These are phyloP conservation scores for Ceratotherium simum DNA, from an alignment of 2,113 vertebrate genomes.

Conservation along the genomic window DNA sequence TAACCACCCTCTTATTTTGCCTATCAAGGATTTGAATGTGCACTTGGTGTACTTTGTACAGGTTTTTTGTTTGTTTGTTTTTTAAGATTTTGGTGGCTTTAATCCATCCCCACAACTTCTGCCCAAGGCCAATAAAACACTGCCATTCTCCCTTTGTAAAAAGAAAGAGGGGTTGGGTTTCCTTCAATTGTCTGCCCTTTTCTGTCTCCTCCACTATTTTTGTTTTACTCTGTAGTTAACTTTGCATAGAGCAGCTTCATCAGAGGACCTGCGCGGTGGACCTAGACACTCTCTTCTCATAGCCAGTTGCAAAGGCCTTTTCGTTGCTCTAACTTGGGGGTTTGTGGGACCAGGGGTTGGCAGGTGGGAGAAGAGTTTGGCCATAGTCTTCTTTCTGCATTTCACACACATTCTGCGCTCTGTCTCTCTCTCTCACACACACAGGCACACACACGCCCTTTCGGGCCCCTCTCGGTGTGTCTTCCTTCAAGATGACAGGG, in stretches of 20 bases:
- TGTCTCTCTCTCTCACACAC: background rate
- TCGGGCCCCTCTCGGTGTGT: constrained; percentile 56
- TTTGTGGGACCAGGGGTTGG: constrained; percentile 30
- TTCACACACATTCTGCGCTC: constrained; percentile 54
- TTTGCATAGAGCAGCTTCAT: constrained; percentile 67
- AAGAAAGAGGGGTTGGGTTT: constrained; percentile 78
- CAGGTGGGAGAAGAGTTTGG: constrained; percentile 73
- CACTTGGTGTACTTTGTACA: too few species aligned
- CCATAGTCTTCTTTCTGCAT: constrained; percentile 55
- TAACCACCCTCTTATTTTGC: constrained; percentile 49
- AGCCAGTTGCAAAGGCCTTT: background rate
- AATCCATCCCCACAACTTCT: constrained; percentile 61
- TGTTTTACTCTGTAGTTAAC: constrained; percentile 77
- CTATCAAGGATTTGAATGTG: constrained; percentile 41
- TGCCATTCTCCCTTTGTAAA: constrained; percentile 72
- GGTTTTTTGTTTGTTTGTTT: background rate
- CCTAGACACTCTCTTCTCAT: constrained; percentile 33
- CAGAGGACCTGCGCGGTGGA: constrained; percentile 34
- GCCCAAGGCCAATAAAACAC: constrained; percentile 62
- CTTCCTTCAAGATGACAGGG: constrained; percentile 81
- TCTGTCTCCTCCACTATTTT: constrained; percentile 80
- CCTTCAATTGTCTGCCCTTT: constrained; percentile 81
- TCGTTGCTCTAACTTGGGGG: constrained; percentile 45
- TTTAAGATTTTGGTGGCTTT: constrained; percentile 53
- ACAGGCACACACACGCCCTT: background rate